phyloP scores from a whole-genome alignment of 1,140 invertebrate species.

The Dreissena polymorpha region DNA sequence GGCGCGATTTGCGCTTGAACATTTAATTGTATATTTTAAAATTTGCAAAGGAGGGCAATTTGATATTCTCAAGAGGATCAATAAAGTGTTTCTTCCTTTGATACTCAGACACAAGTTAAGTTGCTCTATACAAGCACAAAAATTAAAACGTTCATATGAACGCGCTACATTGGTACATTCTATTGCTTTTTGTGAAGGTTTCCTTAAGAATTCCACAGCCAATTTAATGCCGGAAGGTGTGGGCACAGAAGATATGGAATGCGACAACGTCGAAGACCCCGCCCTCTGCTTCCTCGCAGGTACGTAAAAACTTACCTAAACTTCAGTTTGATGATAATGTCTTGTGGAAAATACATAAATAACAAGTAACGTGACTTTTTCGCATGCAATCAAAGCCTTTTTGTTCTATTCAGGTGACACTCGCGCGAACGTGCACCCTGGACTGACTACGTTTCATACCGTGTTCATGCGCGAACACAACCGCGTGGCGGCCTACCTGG shows the following conservation, averaged over 20 bases:
- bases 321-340: no score
- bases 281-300: slow-evolving; percentile 42
- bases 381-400: no score
- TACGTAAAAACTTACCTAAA: background rate
- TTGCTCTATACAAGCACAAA: no score
- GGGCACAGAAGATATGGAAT: background rate
- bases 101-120: no score
- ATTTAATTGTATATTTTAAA: no score
- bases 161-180: no score
- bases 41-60: no score
- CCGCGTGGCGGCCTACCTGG: slow-evolving; percentile 88
- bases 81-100: no score
- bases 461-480: slow-evolving; percentile 98
- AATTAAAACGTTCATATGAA: no score
- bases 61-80: no score
- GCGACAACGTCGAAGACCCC: background rate
- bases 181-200: slow-evolving; percentile 19
- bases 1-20: background rate
- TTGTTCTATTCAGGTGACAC: slow-evolving; percentile 80
- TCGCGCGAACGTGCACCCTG: slow-evolving; percentile 83
- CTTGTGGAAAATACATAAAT: no score
- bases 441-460: slow-evolving; percentile 94
- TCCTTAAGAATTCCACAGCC: slow-evolving; percentile 5
- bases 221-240: slow-evolving; percentile 11
- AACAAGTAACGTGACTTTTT: no score